phyloP scores from a whole-genome alignment of 2,888 invertebrate genomes.

The Amiota mariae region DNA sequence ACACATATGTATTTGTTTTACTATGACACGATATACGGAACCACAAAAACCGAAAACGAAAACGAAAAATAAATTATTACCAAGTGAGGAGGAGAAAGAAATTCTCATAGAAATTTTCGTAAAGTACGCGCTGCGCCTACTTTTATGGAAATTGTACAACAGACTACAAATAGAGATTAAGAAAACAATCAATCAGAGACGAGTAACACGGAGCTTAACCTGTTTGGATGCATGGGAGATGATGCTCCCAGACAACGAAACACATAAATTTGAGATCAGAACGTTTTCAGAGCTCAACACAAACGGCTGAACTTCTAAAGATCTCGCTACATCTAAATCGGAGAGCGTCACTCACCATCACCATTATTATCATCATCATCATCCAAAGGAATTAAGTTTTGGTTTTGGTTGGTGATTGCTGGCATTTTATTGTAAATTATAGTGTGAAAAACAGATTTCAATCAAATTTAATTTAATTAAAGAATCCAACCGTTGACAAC shows the following conservation, averaged over 20 bases:
- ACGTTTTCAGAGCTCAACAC: constrained; percentile 11
- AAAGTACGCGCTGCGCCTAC: neutral
- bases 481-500: neutral
- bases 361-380: neutral
- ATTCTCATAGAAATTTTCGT: too few species aligned
- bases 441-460: constrained; percentile 13
- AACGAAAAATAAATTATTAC: too few species aligned
- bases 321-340: neutral
- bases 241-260: neutral
- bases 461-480: constrained; percentile 23
- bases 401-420: too few species aligned
- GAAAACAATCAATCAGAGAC: neutral
- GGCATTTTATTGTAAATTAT: neutral
- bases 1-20: too few species aligned
- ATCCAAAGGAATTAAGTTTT: neutral
- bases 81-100: too few species aligned
- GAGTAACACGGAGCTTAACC: neutral
- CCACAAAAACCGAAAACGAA: too few species aligned
- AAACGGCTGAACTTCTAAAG: neutral
- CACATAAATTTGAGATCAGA: neutral
- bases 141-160: neutral
- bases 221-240: neutral
- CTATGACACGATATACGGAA: too few species aligned
- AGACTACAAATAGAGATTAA: neutral
- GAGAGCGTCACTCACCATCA: neutral